phyloP scores from a whole-genome alignment of 2,888 invertebrate species.

The Sclerodermus sp. region DNA sequence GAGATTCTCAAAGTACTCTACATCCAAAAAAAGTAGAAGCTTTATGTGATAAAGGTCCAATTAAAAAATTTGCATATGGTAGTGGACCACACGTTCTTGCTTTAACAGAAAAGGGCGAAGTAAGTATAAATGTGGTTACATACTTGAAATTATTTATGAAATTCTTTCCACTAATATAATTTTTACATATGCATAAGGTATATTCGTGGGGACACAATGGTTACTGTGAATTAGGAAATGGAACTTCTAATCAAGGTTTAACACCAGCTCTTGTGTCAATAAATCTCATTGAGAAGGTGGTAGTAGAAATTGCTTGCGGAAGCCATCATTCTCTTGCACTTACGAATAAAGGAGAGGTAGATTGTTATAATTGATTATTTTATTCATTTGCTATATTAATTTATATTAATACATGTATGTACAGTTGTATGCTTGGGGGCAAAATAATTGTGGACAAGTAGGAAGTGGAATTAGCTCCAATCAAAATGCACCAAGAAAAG shows the following conservation, averaged over 20 bases:
- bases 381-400: background rate
- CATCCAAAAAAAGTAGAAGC: slow-evolving; percentile 60
- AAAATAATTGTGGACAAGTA: slow-evolving; percentile 65
- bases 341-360: slow-evolving; percentile 63
- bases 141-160: background rate
- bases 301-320: slow-evolving; percentile 63
- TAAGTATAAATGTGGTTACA: slow-evolving; percentile 13
- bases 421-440: slow-evolving; percentile 66
- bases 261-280: slow-evolving; percentile 58
- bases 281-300: slow-evolving; percentile 57
- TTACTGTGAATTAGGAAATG: slow-evolving; percentile 64
- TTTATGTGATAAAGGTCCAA: slow-evolving; percentile 58
- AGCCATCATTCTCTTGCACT: slow-evolving; percentile 64
- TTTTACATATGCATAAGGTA: slow-evolving; percentile 39
- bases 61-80: slow-evolving; percentile 63
- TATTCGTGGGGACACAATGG: slow-evolving; percentile 67
- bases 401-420: slow-evolving; percentile 11
- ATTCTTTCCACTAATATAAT: background rate
- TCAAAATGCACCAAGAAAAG: slow-evolving; percentile 60
- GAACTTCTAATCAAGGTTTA: slow-evolving; percentile 60
- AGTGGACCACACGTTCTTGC: slow-evolving; percentile 66
- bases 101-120: slow-evolving; percentile 60
- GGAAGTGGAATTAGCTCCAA: slow-evolving; percentile 63
- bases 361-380: background rate
- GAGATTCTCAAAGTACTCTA: slow-evolving; percentile 60